Percentiles rank a stretch among this genome's conserved stretches.
These are phyloP conservation scores for Rhinophrynus dorsalis DNA, from an alignment of 2,797 vertebrate genomes.

Conservation along the genomic window DNA sequence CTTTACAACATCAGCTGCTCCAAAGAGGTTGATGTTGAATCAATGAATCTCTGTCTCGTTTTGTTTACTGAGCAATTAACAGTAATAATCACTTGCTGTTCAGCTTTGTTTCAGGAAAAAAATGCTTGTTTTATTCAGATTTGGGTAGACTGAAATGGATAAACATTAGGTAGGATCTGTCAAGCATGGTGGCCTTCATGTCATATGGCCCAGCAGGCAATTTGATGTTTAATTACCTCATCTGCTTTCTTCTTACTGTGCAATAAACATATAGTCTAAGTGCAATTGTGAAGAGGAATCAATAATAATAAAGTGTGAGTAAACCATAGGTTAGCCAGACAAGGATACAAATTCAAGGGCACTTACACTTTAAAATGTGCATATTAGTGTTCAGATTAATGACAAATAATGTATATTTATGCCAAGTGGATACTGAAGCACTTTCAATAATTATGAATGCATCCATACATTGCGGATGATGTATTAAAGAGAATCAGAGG, in stretches of 20 bases:
- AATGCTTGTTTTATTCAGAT: constrained; percentile 60
- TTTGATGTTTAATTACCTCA: constrained; percentile 69
- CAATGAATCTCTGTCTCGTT: constrained; percentile 57
- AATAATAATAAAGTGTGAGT: constrained; percentile 33
- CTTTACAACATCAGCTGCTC: constrained; percentile 67
- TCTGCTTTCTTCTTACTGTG: constrained; percentile 58
- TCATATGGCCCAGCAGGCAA: constrained; percentile 66
- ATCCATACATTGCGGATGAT: too few relatives aligned
- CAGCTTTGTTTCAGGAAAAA: constrained; percentile 59
- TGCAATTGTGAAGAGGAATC: constrained; percentile 51
- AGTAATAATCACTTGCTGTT: constrained; percentile 61
- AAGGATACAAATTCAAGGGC: constrained; percentile 18
- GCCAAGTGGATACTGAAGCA: neutral
- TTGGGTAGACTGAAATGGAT: constrained; percentile 55
- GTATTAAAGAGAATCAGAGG: too few relatives aligned
- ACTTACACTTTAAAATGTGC: neutral
- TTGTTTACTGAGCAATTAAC: constrained; percentile 64
- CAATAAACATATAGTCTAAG: constrained; percentile 57
- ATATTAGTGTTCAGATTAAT: neutral
- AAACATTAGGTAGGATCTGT: constrained; percentile 56
- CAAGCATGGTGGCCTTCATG: constrained; percentile 60
- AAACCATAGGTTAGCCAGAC: neutral
- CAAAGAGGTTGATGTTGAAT: constrained; percentile 55
- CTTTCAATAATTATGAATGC: too few relatives aligned
- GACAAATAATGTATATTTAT: neutral